Evolutionary conservation across 2,113 vertebrate species (phyloP).

Genomic region (Agapornis roseicollis): DNA sequence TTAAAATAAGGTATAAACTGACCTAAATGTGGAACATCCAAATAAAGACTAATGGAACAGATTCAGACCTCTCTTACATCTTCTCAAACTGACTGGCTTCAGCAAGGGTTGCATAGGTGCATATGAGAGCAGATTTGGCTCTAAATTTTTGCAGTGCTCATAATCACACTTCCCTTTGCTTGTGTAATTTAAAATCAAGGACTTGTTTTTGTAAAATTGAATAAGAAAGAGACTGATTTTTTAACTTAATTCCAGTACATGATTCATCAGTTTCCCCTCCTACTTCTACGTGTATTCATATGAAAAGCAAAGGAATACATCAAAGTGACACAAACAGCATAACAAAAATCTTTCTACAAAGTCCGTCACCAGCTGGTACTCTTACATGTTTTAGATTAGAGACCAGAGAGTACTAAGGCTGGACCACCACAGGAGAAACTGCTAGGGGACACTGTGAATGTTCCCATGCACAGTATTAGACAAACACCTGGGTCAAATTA

Average conservation of each 20-base stretch:
- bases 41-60: neutral
- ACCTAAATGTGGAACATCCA: neutral
- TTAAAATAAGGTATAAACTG: neutral
- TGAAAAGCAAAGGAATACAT: constrained; percentile 21
- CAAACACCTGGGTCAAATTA: constrained; percentile 70
- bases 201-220: neutral
- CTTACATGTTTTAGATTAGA: constrained; percentile 57
- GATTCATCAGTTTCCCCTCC: neutral
- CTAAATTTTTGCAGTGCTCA: neutral
- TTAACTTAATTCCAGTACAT: neutral
- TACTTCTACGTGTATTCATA: neutral
- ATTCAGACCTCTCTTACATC: neutral
- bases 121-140: neutral
- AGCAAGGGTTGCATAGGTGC: neutral
- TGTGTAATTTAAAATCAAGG: neutral
- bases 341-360: neutral
- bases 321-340: constrained; percentile 42
- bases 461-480: constrained; percentile 43
- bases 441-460: constrained; percentile 43
- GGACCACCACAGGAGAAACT: constrained; percentile 60
- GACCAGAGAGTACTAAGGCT: neutral
- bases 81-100: neutral
- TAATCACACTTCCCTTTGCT: neutral
- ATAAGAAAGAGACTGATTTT: neutral
- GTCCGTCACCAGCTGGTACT: neutral